These are phyloP conservation scores for Trimorus sp. DNA, from an alignment of 2,888 invertebrate genomes.

Conservation along the genomic window DNA sequence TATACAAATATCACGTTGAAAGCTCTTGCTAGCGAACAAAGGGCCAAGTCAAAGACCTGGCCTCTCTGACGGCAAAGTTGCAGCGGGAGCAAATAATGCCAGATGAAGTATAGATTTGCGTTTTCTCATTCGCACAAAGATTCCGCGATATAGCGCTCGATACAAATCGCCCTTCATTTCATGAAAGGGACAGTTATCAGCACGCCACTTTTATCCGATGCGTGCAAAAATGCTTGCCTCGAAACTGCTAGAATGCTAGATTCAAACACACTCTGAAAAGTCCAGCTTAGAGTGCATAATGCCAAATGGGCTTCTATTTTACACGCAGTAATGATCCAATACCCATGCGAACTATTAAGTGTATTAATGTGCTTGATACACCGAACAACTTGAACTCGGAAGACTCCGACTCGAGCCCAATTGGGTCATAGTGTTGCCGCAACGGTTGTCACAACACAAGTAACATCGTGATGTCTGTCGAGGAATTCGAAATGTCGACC, in stretches of 20 bases:
- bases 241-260: constrained; percentile 11
- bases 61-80: constrained; percentile 59
- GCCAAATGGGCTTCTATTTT: constrained; percentile 79
- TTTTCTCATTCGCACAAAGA: constrained; percentile 47
- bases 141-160: constrained; percentile 26
- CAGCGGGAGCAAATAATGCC: constrained; percentile 60
- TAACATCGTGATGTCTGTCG: not conserved
- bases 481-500: constrained; percentile 14
- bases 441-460: no score
- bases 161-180: not conserved
- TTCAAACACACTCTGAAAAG: constrained; percentile 9
- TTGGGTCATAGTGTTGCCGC: no score
- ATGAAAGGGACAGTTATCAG: not conserved
- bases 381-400: constrained; percentile 76
- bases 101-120: constrained; percentile 53
- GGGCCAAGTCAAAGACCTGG: constrained; percentile 63
- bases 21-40: constrained; percentile 59
- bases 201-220: not conserved
- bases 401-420: constrained; percentile 17
- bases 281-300: constrained; percentile 76
- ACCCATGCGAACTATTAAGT: constrained; percentile 72
- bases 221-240: no score
- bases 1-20: constrained; percentile 63
- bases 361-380: constrained; percentile 77
- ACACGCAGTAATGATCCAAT: constrained; percentile 79